These are phyloP conservation scores for Apteryx owenii DNA, from an alignment of 2,113 vertebrate genomes.

Conservation along the genomic window DNA sequence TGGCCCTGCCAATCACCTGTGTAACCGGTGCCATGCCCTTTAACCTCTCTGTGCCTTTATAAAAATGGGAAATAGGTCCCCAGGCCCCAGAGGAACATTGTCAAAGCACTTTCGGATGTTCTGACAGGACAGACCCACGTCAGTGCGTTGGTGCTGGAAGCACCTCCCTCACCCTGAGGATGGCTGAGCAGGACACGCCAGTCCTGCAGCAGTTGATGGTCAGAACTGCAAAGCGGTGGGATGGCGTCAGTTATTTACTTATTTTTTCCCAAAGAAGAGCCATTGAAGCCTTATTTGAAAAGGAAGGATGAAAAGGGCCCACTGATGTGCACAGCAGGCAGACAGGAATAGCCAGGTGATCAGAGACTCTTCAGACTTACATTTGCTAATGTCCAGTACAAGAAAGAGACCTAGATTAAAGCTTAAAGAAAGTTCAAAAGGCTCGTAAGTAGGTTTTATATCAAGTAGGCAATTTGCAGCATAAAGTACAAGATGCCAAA, in stretches of 20 bases:
- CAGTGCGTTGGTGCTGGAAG: neutral
- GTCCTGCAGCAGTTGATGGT: neutral
- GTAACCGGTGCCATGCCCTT: neutral
- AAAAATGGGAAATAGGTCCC: neutral
- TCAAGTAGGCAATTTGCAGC: neutral
- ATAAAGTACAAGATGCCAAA: neutral
- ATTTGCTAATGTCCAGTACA: neutral
- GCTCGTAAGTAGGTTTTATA: neutral
- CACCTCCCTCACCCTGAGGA: neutral
- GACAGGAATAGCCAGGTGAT: neutral
- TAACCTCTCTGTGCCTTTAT: neutral
- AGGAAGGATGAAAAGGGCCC: neutral
- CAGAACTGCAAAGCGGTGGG: neutral
- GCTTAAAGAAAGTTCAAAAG: neutral
- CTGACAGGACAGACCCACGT: neutral
- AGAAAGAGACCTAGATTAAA: accelerated
- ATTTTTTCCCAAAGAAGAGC: neutral
- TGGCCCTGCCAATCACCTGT: neutral
- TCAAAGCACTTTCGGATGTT: neutral
- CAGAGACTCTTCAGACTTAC: neutral
- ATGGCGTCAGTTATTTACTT: accelerated
- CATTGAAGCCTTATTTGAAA: neutral
- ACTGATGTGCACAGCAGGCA: accelerated
- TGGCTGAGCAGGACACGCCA: neutral
- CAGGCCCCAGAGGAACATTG: neutral